Evolutionary conservation across 2,797 vertebrate species (phyloP).

Genomic region (Carduelis carduelis): DNA sequence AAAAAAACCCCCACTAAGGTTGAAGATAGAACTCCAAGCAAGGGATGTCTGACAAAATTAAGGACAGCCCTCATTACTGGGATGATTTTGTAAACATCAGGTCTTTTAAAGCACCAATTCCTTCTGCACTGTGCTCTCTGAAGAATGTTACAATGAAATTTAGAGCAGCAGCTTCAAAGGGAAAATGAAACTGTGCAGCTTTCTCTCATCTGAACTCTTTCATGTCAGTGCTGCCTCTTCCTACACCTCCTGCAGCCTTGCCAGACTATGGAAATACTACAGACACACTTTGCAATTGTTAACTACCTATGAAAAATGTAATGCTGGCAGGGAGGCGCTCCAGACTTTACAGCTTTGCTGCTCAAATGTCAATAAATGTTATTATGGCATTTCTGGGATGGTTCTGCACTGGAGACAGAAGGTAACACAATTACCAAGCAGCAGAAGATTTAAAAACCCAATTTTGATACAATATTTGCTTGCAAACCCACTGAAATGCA

Average conservation of each 20-base stretch:
- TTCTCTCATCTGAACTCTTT: not conserved
- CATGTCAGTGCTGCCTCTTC: not conserved
- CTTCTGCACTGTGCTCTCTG: not conserved
- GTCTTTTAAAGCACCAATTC: not conserved
- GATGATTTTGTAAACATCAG: not conserved
- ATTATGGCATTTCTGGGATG: not conserved
- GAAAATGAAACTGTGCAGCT: not conserved
- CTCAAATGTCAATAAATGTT: not conserved
- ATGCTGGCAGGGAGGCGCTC: not conserved
- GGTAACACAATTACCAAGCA: not conserved
- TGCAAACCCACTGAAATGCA: not conserved
- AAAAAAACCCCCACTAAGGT: not conserved
- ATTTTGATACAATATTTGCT: not conserved
- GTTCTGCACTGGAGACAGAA: not conserved
- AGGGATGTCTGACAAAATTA: not conserved
- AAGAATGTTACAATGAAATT: not conserved
- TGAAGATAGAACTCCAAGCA: not conserved
- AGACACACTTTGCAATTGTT: not conserved
- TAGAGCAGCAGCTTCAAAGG: not conserved
- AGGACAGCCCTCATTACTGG: not conserved
- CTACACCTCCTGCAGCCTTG: not conserved
- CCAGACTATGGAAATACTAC: not conserved
- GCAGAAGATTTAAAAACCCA: not conserved
- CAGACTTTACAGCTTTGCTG: not conserved
- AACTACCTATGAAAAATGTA: not conserved